A percentile compares a stretch with the other conserved stretches of the same genome.
phyloP scores from a whole-genome alignment of 1,140 invertebrate genomes.

The Bombus consobrinus region DNA sequence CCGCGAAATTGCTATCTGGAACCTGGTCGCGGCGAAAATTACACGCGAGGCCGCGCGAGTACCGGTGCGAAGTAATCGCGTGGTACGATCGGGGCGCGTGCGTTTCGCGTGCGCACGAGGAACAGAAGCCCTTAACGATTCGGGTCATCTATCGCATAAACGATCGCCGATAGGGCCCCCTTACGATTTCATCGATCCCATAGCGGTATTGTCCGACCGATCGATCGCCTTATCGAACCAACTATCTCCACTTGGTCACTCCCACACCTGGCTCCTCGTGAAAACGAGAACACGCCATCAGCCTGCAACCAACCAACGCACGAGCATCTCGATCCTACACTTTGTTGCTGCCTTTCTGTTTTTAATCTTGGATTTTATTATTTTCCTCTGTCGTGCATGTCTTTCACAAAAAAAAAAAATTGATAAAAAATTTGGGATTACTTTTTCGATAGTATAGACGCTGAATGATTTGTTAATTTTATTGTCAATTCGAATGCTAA shows the following conservation, averaged over 20 bases:
- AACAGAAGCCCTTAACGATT: constrained; percentile 76
- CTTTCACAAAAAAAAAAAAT: too few relatives aligned
- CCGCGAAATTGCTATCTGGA: constrained; percentile 9
- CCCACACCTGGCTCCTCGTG: constrained; percentile 71
- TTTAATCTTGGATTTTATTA: background rate
- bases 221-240: constrained; percentile 63
- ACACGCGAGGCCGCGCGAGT: constrained; percentile 9
- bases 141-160: constrained; percentile 72
- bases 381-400: background rate
- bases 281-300: constrained; percentile 39
- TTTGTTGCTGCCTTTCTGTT: background rate
- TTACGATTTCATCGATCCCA: constrained; percentile 68
- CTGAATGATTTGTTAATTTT: background rate
- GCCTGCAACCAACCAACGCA: too few relatives aligned
- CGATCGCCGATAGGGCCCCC: constrained; percentile 65
- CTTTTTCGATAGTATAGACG: too few relatives aligned
- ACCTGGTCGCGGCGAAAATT: constrained; percentile 38
- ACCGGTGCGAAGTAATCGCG: constrained; percentile 32
- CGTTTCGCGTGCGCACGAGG: constrained; percentile 51
- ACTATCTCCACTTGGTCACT: constrained; percentile 73
- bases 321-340: background rate
- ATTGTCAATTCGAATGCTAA: background rate
- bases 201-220: constrained; percentile 69
- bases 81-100: constrained; percentile 45
- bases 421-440: too few relatives aligned